Evolutionary conservation across 2,888 invertebrate species (phyloP), one percentile per base, ranked within the genome.

Genomic region (Trichacis sp.): DNA sequence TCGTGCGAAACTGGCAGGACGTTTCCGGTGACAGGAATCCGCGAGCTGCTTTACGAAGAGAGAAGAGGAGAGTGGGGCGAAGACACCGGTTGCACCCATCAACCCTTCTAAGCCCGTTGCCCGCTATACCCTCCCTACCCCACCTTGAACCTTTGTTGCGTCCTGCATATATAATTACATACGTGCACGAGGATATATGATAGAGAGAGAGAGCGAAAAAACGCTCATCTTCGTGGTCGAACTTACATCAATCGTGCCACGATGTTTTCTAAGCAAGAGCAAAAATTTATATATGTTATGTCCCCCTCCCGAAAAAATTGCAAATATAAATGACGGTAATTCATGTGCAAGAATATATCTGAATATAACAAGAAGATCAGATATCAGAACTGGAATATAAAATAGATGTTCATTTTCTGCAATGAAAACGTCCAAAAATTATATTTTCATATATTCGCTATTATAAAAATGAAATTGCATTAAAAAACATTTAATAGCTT

Each of bases 71-170:
- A 63, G 76, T 73, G 79, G 82, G 81, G 80, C 77, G 77, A 79
- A 80, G 81, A 81, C 82, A 82, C 82, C 81, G 82, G 82, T 82
- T 82, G 81, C 82, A 79, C 82, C 81, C 81, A 82, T 82, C 81
- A 81, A 81, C 80, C 80, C 81, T 79, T 80, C 80, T 71, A 69
- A 66, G 15, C 33, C 46, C 49, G 51, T 52, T 56, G 38, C 51
- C 58, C 64, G 50, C 57, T 67, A 68, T 60, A 59, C 63, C 64
- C 64, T 71, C 58, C 50, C 58, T 55, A 24, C 58, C 51, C 55
- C 62, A 49, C 56, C 52, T 54, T 58, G 51, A 45, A 53, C 64
- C 71, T 66, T 71, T 74, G 66, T 58, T 65, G 51, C 62, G 56
- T 68, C 71, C 67, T 71, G 74, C 73, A 75, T 75, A 67, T 65